Evolutionary conservation across 2,888 invertebrate species (phyloP), one percentile per base, ranked within the genome.

Genomic region (Scelioninae gen. 2): DNA sequence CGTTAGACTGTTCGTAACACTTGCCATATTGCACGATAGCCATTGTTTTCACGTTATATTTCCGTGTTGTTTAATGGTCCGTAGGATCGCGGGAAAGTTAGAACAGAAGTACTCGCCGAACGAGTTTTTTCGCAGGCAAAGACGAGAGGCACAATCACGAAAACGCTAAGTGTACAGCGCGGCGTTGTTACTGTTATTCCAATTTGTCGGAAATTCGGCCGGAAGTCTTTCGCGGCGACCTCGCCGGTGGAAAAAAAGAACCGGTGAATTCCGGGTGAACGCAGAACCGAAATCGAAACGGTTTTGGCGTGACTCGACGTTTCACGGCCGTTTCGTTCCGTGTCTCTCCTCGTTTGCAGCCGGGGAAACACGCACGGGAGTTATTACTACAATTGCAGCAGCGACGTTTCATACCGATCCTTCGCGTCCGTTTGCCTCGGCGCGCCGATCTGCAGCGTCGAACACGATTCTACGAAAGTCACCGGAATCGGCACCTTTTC

Each of bases 1-100:
- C 43, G 25, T 68, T 71, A 64, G 70, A 61, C 64, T 64, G 64
- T 71, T 71, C 57, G 63, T 71, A 64, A 63, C 70, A 58, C 64
- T 70, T 64, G 63, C 52, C 65, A 41, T 65, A 57, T 58, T 67
- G 65, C 72, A 72, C 72, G 72, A 72, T 72, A 67, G 48, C 53
- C 61, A 55, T 72, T 72, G 65, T 72, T 67, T 67, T 67, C 72
- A 61, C 65, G 67, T 72, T 72, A 61, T 61, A 71, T 55, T 67
- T 65, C 48, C 67, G 55, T 72, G 67, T 67, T 67, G 72, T 61
- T 65, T 55, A 67, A 61, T 67, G 55, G 61, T 67, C 61, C 58
- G 64, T 65, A 71, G 58, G 71, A 52, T 60, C 64, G 64, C 57
- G 53, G 53, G 60, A 65, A 64, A 57, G 71, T 60, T 65, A 65